A percentile compares a stretch with the other conserved stretches of the same genome.
These are phyloP conservation scores for Drosophila jambulina DNA, from an alignment of 1,140 invertebrate species.

Conservation along the genomic window DNA sequence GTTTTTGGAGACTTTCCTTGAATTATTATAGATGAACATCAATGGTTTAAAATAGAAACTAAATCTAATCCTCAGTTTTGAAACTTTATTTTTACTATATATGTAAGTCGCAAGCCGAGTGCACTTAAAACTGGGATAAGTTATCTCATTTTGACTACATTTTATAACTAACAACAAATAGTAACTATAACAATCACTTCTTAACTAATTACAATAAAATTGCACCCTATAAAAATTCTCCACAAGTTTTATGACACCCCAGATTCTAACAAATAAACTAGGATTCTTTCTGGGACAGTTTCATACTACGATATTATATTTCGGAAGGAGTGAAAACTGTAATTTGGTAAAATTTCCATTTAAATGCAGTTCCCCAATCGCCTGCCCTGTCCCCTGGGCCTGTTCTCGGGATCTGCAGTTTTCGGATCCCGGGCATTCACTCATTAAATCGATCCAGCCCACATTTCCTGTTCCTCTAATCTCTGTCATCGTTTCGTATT, in stretches of 20 bases:
- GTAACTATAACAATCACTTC: no score
- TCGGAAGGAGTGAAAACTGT: constrained; percentile 6
- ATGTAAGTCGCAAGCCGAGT: no score
- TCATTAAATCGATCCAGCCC: constrained; percentile 67
- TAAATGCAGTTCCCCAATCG: constrained; percentile 15
- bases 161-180: neutral
- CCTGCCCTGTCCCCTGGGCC: constrained; percentile 3
- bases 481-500: constrained; percentile 52
- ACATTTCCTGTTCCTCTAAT: constrained; percentile 70
- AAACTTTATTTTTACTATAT: no score
- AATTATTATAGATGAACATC: neutral
- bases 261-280: neutral
- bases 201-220: no score
- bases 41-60: neutral
- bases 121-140: neutral
- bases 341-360: constrained; percentile 34
- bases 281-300: neutral
- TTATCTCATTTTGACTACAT: neutral
- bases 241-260: neutral
- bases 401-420: constrained; percentile 24
- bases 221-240: neutral
- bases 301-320: constrained; percentile 10
- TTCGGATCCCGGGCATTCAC: constrained; percentile 44
- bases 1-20: neutral
- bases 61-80: no score